Evolutionary conservation across 2,888 invertebrate species (phyloP).

Genomic region (Drosophila limbata): DNA sequence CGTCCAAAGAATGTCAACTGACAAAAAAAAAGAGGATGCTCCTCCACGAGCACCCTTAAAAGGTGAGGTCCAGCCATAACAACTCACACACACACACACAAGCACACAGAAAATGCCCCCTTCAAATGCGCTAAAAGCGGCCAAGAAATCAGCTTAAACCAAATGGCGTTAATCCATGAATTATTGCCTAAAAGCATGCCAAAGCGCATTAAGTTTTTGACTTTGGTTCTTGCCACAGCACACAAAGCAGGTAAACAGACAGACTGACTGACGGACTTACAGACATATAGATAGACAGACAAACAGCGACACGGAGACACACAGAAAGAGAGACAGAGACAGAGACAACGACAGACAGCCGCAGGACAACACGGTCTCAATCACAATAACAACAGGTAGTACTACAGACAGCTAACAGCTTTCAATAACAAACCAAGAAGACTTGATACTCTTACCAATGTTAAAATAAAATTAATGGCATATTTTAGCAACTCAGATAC

Average conservation of each 20-base stretch:
- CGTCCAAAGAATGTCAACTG: constrained; percentile 68
- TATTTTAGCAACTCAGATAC: no score
- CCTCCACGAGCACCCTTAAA: constrained; percentile 44
- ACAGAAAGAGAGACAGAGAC: constrained; percentile 2
- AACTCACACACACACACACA: constrained; percentile 21
- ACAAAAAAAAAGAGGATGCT: constrained; percentile 32
- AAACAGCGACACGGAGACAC: constrained; percentile 24
- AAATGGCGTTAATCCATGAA: constrained; percentile 85
- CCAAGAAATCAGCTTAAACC: constrained; percentile 74
- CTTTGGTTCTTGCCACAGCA: constrained; percentile 45
- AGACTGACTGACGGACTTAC: background rate
- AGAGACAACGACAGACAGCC: constrained; percentile 20
- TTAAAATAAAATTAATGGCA: no score
- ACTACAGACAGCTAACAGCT: constrained; percentile 3
- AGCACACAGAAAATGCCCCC: background rate
- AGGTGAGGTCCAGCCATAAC: constrained; percentile 63
- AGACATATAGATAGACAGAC: no score
- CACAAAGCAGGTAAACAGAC: constrained; percentile 42
- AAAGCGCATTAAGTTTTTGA: constrained; percentile 82
- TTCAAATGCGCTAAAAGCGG: constrained; percentile 65
- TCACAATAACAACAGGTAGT: constrained; percentile 49
- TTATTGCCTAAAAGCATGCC: constrained; percentile 85
- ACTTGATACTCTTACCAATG: constrained; percentile 14
- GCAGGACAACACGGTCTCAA: constrained; percentile 27
- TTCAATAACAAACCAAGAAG: background rate